A percentile compares a stretch with the other conserved stretches of the same genome.
Conservation (phyloP, 2,113 vertebrate genomes). For the Lophochroa leadbeateri region DNA sequence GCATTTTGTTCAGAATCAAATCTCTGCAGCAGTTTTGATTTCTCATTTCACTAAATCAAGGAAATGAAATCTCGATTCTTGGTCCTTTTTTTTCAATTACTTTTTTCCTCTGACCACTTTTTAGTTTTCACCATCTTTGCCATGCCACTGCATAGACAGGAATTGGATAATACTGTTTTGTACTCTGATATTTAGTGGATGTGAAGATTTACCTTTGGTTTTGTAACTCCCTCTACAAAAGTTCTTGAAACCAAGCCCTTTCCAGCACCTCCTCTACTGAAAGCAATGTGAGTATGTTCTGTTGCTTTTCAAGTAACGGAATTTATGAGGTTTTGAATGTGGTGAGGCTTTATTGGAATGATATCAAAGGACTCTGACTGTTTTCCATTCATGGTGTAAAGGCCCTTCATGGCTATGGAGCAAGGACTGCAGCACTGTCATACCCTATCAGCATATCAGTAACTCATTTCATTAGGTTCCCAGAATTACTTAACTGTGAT, state of each 20-base stretch:
- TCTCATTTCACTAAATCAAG: background rate
- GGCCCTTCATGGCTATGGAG: background rate
- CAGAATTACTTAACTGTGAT: background rate
- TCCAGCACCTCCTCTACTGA: background rate
- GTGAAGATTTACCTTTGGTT: background rate
- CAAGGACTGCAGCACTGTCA: background rate
- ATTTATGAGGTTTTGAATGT: constrained; percentile 20
- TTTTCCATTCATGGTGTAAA: constrained; percentile 10
- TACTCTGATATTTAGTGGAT: background rate
- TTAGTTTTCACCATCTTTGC: background rate
- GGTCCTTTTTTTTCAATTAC: background rate
- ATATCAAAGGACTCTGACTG: background rate
- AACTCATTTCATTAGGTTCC: background rate
- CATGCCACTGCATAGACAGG: background rate
- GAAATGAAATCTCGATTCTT: background rate
- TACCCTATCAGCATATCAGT: background rate
- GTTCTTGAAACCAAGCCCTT: background rate
- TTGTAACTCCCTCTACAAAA: background rate
- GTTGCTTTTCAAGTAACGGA: constrained; percentile 25
- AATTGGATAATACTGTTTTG: background rate
- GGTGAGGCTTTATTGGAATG: background rate
- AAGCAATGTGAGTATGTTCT: background rate
- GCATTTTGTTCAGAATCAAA: background rate
- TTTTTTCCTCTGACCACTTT: background rate
- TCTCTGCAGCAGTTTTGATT: background rate